Evolutionary conservation across 2,113 vertebrate species (phyloP).

Genomic region (Noturus placidus): DNA sequence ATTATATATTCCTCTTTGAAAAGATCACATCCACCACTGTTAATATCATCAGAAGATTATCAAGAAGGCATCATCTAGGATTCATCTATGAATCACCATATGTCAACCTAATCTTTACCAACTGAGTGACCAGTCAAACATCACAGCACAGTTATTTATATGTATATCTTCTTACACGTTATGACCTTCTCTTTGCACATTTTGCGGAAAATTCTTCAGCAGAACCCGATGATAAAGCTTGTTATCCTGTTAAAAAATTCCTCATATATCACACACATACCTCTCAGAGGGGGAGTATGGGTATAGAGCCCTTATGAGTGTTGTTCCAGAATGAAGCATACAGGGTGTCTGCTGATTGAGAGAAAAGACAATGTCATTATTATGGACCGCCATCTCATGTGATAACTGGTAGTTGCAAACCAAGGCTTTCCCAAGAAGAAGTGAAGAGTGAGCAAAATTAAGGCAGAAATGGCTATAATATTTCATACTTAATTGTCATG

Average conservation of each 20-base stretch:
- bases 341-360: slow-evolving; percentile 55
- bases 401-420: slow-evolving; percentile 44
- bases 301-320: slow-evolving; percentile 63
- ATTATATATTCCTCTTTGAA: no score
- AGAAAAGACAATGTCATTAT: slow-evolving; percentile 46
- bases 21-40: no score
- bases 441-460: neutral
- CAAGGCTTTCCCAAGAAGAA: slow-evolving; percentile 24
- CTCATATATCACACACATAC: slow-evolving; percentile 57
- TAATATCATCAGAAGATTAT: no score
- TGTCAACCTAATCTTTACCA: no score
- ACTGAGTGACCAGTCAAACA: no score
- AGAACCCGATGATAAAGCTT: slow-evolving; percentile 68
- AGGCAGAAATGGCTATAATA: slow-evolving; percentile 25
- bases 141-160: slow-evolving; percentile 49
- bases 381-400: slow-evolving; percentile 49
- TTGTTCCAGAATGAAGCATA: slow-evolving; percentile 62
- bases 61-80: no score
- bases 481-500: slow-evolving; percentile 39
- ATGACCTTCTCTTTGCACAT: slow-evolving; percentile 56
- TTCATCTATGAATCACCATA: no score
- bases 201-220: slow-evolving; percentile 63
- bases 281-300: slow-evolving; percentile 61
- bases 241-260: slow-evolving; percentile 74
- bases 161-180: slow-evolving; percentile 59